Percentiles rank a stretch among this genome's conserved stretches.
Conservation (phyloP, 2,113 vertebrate species). For the Chaenogobius annularis region DNA sequence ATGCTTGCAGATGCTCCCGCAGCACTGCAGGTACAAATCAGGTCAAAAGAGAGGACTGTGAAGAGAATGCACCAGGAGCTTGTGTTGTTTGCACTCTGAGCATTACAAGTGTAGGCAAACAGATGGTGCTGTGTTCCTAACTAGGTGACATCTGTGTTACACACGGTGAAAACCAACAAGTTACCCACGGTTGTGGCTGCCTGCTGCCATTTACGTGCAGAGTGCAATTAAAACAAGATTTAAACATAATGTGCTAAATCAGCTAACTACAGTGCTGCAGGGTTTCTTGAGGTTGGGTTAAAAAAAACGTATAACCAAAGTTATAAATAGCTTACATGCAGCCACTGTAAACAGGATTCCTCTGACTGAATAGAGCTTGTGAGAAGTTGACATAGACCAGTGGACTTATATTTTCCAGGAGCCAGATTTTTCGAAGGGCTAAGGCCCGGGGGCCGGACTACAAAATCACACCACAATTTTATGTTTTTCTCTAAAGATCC, state of each 20-base stretch:
- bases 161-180: constrained; percentile 12
- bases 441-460: too few species aligned
- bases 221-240: constrained; percentile 3
- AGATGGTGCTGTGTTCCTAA: constrained; percentile 5
- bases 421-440: too few species aligned
- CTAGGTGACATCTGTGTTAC: constrained; percentile 1
- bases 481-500: too few species aligned
- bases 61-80: not conserved
- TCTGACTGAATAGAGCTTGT: not conserved
- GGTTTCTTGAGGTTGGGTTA: not conserved
- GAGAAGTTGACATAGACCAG: not conserved
- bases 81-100: not conserved
- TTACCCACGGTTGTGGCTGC: constrained; percentile 4
- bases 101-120: constrained; percentile 5
- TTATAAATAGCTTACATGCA: not conserved
- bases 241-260: constrained; percentile 3
- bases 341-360: constrained; percentile 1
- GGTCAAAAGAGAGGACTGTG: not conserved
- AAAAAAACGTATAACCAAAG: not conserved
- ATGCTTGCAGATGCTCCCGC: constrained; percentile 8
- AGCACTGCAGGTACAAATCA: not conserved
- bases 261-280: not conserved
- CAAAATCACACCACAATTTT: too few species aligned
- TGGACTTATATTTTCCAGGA: too few species aligned
- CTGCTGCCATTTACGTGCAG: constrained; percentile 16